Conservation (phyloP, 2,113 vertebrate species). For the Triplophysa tibetana region DNA sequence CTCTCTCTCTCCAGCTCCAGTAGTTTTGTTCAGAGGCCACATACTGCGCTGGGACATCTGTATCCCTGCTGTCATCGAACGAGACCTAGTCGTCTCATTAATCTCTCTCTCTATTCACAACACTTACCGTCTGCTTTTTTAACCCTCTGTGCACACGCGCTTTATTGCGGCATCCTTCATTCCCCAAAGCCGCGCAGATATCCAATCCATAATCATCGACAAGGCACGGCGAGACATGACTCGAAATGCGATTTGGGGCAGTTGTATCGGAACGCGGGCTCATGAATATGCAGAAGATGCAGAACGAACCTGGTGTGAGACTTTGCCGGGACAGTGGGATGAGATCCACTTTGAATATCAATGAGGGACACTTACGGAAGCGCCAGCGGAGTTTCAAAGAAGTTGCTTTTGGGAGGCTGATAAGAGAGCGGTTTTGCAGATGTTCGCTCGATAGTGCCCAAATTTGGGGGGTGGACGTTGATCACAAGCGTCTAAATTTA, state of each 20-base stretch:
- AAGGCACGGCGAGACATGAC: conserved; percentile 5
- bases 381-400: not conserved
- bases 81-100: conserved; percentile 34
- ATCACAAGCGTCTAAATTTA: conserved; percentile 16
- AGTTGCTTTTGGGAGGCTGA: not conserved
- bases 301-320: conserved; percentile 30
- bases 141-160: conserved; percentile 16
- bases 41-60: conserved; percentile 45
- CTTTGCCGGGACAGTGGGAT: conserved; percentile 34
- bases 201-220: conserved; percentile 29
- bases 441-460: not conserved
- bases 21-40: conserved; percentile 35
- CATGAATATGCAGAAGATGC: conserved; percentile 37
- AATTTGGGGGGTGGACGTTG: not conserved
- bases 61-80: conserved; percentile 27
- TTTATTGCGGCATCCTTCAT: conserved; percentile 16
- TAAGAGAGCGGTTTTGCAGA: not conserved
- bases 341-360: conserved; percentile 23
- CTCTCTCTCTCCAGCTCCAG: not conserved
- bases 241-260: conserved; percentile 24
- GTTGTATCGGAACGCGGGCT: conserved; percentile 18
- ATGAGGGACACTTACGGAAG: not conserved
- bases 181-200: not conserved
- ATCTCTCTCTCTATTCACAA: conserved; percentile 44
- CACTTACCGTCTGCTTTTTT: conserved; percentile 25